Evolutionary conservation across 2,113 vertebrate genomes (phyloP).

Genomic region (Heloderma charlesbogerti): DNA sequence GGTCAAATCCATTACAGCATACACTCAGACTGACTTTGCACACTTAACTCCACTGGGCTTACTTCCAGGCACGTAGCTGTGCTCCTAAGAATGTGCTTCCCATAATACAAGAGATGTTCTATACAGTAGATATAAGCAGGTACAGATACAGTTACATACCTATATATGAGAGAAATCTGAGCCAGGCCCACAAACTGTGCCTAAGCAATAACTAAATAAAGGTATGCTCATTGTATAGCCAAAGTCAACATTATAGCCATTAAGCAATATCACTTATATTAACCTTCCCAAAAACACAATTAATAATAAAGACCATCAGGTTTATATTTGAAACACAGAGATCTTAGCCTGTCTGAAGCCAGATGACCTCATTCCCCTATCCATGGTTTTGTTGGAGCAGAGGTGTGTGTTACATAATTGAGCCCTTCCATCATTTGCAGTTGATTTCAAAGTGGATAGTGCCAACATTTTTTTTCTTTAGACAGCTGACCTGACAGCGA

Average conservation of each 20-base stretch:
- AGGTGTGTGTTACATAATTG: no score
- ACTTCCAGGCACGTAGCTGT: conserved; percentile 67
- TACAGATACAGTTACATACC: not conserved
- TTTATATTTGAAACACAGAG: conserved; percentile 15
- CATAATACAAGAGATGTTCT: conserved; percentile 69
- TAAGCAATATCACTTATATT: conserved; percentile 6
- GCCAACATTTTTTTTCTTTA: conserved; percentile 26
- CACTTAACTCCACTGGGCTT: conserved; percentile 76
- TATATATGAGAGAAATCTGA: not conserved
- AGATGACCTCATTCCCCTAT: no score
- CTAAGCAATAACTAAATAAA: conserved; percentile 47
- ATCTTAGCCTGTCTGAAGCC: no score
- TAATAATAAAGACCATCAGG: not conserved
- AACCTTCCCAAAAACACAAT: conserved; percentile 29
- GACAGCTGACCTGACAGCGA: no score
- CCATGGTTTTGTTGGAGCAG: no score
- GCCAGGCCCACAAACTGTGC: not conserved
- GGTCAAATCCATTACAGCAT: conserved; percentile 83
- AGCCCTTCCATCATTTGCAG: conserved; percentile 32
- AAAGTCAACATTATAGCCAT: conserved; percentile 32
- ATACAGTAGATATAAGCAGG: conserved; percentile 47
- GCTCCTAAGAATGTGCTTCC: conserved; percentile 74
- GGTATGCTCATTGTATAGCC: not conserved
- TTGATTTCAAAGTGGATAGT: conserved; percentile 56
- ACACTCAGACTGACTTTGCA: conserved; percentile 73